A percentile compares a stretch with the other conserved stretches of the same genome.
Evolutionary conservation across 2,797 vertebrate species (phyloP).

Genomic region (Craterocephalus amniculus): DNA sequence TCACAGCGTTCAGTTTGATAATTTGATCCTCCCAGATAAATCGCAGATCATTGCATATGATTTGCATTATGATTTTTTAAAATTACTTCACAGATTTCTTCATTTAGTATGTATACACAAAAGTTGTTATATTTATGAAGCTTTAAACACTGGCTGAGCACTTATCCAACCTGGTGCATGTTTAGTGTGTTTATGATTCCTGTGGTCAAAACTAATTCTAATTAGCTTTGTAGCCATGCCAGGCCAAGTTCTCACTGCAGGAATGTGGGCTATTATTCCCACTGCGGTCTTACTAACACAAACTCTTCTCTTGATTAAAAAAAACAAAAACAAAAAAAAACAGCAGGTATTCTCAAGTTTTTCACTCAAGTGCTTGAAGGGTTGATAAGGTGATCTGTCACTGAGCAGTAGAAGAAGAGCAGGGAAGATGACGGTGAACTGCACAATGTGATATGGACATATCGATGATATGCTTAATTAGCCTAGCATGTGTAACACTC

Average conservation of each 20-base stretch:
- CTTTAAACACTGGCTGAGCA: constrained; percentile 18
- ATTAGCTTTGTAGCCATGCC: constrained; percentile 40
- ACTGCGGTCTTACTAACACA: constrained; percentile 45
- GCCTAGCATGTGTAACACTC: constrained; percentile 51
- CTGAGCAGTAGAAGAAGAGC: constrained; percentile 36
- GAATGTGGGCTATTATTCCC: constrained; percentile 58
- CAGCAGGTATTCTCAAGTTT: constrained; percentile 33
- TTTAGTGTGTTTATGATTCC: constrained; percentile 41
- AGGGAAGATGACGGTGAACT: constrained; percentile 39
- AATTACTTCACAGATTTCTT: constrained; percentile 20
- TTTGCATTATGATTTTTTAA: constrained; percentile 15
- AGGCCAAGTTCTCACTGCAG: constrained; percentile 32
- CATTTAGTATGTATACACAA: constrained; percentile 5
- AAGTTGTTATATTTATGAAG: constrained; percentile 18
- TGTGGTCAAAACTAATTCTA: constrained; percentile 53
- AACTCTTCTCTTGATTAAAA: constrained; percentile 54
- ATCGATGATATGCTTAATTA: constrained; percentile 57
- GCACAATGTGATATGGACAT: constrained; percentile 33
- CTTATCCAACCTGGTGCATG: constrained; percentile 39
- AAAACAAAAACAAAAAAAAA: constrained; percentile 26
- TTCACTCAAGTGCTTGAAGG: constrained; percentile 33
- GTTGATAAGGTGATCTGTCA: constrained; percentile 47
- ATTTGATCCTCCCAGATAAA: neutral
- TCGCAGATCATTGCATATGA: neutral
- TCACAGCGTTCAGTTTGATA: constrained; percentile 1